A percentile compares a stretch with the other conserved stretches of the same genome.
Evolutionary conservation across 2,113 vertebrate species (phyloP).

Genomic region (Corydoras maculifer): DNA sequence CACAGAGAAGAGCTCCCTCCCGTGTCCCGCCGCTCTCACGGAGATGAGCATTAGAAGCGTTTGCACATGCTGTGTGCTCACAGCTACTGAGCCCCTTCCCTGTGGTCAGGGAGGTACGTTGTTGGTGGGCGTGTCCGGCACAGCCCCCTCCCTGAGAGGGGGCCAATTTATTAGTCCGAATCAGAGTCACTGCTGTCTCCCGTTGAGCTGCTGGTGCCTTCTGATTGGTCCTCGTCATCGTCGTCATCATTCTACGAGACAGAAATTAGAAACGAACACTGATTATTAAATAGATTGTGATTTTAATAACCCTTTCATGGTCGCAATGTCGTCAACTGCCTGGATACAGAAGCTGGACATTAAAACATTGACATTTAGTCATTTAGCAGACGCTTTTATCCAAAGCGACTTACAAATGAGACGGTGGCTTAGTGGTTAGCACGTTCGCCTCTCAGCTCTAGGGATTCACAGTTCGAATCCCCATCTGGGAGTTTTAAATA

Average conservation of each 20-base stretch:
- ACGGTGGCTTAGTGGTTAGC: too few species aligned
- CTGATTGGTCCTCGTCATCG: slow-evolving; percentile 56
- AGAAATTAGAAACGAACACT: background rate
- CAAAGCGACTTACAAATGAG: too few species aligned
- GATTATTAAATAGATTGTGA: background rate
- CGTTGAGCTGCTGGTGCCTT: slow-evolving; percentile 57
- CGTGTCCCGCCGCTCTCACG: background rate
- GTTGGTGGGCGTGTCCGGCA: slow-evolving; percentile 62
- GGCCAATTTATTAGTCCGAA: slow-evolving; percentile 55
- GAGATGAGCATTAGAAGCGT: background rate
- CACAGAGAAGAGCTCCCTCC: slow-evolving; percentile 13
- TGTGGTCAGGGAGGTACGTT: slow-evolving; percentile 40
- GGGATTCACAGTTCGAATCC: too few species aligned
- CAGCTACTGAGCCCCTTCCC: slow-evolving; percentile 34
- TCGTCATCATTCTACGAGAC: slow-evolving; percentile 55
- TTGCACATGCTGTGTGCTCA: slow-evolving; percentile 32
- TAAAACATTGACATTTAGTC: too few species aligned
- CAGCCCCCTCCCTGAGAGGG: slow-evolving; percentile 52
- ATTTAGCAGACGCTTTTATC: too few species aligned
- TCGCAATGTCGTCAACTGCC: too few species aligned
- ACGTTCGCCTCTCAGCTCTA: too few species aligned
- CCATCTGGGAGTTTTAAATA: too few species aligned
- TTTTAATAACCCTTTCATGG: too few species aligned
- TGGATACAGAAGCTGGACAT: too few species aligned
- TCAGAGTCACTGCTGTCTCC: slow-evolving; percentile 66